Evolutionary conservation across 2,113 vertebrate genomes (phyloP).

Genomic region (Progne subis): DNA sequence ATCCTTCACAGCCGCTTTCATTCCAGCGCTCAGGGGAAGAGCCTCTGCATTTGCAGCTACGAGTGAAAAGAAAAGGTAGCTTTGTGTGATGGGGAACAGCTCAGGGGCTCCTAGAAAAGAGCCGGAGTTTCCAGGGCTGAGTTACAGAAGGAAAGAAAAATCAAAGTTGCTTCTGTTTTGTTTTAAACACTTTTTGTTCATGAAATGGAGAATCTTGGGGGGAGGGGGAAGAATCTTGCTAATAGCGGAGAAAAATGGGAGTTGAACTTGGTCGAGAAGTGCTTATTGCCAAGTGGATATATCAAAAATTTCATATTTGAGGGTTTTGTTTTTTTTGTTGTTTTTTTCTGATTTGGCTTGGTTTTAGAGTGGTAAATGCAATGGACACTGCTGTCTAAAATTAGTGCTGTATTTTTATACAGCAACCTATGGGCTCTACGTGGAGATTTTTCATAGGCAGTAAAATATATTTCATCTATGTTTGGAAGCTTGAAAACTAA

Average conservation of each 20-base stretch:
- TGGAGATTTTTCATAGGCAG: background rate
- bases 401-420: background rate
- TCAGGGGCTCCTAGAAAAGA: background rate
- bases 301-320: background rate
- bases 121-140: conserved; percentile 23
- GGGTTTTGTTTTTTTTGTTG: no score
- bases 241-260: background rate
- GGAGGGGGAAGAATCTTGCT: background rate
- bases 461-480: background rate
- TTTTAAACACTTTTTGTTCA: background rate
- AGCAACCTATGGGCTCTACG: background rate
- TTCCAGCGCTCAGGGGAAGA: background rate
- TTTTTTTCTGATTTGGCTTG: background rate
- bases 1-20: background rate
- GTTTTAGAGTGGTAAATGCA: background rate
- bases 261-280: background rate
- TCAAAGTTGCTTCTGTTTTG: conserved; percentile 24
- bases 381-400: background rate
- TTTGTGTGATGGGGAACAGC: conserved; percentile 7
- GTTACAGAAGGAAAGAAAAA: background rate
- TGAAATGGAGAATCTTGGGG: background rate
- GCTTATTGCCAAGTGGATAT: background rate
- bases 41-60: background rate
- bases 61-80: conserved; percentile 30
- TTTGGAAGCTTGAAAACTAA: background rate